These are phyloP conservation scores for Drosophila busckii DNA, from an alignment of 1,140 invertebrate species.

Conservation along the genomic window DNA sequence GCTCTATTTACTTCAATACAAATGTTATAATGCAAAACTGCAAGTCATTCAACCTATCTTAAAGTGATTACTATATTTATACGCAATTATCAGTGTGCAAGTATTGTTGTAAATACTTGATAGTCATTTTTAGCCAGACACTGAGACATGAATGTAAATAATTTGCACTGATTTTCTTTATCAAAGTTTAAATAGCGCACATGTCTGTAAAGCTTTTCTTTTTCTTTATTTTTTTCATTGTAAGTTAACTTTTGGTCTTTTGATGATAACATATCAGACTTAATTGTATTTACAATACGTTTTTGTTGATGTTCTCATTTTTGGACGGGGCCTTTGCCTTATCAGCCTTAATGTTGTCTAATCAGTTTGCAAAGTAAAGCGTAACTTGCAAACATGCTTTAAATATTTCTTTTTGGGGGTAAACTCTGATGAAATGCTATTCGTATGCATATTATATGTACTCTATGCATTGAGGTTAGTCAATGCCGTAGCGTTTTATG, in stretches of 20 bases:
- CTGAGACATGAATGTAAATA: too few relatives aligned
- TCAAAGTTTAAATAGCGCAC: not conserved
- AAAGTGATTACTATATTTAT: constrained; percentile 16
- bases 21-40: too few relatives aligned
- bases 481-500: too few relatives aligned
- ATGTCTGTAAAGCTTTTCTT: not conserved
- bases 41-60: constrained; percentile 6
- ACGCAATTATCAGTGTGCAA: constrained; percentile 6
- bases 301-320: constrained; percentile 5
- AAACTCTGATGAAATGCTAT: too few relatives aligned
- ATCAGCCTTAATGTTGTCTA: constrained; percentile 3
- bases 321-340: constrained; percentile 6
- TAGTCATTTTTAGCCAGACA: too few relatives aligned
- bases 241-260: too few relatives aligned
- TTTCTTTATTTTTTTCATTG: not conserved
- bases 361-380: too few relatives aligned
- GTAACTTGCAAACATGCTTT: too few relatives aligned
- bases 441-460: too few relatives aligned
- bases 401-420: too few relatives aligned
- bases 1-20: too few relatives aligned
- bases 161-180: constrained; percentile 3
- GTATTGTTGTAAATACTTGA: constrained; percentile 4
- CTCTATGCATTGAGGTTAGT: too few relatives aligned
- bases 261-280: not conserved
- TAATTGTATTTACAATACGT: constrained; percentile 2